phyloP scores from a whole-genome alignment of 2,113 vertebrate species.

The Ariopsis seemanni region DNA sequence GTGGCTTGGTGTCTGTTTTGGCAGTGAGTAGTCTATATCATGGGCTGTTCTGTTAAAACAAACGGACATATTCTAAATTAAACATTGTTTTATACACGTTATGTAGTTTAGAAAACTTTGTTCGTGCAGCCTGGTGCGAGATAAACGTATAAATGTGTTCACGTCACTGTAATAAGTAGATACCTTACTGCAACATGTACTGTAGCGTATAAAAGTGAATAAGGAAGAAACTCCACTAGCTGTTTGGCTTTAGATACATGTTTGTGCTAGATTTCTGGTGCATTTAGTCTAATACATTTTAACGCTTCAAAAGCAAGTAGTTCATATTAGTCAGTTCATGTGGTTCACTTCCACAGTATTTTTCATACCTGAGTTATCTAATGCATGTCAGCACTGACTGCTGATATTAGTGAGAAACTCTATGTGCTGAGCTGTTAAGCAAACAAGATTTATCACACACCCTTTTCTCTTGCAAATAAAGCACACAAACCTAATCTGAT shows the following conservation, averaged over 20 bases:
- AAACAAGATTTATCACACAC: slow-evolving; percentile 54
- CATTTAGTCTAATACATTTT: neutral
- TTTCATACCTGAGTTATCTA: neutral
- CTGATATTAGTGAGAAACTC: neutral
- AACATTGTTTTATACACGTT: neutral
- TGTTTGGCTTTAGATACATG: neutral
- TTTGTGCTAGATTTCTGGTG: neutral
- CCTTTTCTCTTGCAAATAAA: slow-evolving; percentile 19
- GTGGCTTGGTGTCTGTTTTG: slow-evolving; percentile 39
- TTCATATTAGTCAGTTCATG: neutral
- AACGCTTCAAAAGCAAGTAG: neutral
- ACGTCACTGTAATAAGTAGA: too few relatives aligned
- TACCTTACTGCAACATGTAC: neutral
- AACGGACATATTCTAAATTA: neutral
- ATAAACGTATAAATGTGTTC: neutral
- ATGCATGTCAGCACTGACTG: neutral
- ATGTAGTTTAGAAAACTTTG: neutral
- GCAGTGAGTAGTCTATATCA: slow-evolving; percentile 57
- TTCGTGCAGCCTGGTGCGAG: neutral
- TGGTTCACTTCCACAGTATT: neutral
- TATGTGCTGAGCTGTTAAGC: slow-evolving; percentile 36
- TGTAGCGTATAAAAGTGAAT: neutral
- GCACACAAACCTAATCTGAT: neutral
- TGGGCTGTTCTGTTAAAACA: neutral
- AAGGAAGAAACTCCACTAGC: neutral